Conservation (phyloP, 92 coral and sea anemone species). For the Zoanthus sociatus region DNA sequence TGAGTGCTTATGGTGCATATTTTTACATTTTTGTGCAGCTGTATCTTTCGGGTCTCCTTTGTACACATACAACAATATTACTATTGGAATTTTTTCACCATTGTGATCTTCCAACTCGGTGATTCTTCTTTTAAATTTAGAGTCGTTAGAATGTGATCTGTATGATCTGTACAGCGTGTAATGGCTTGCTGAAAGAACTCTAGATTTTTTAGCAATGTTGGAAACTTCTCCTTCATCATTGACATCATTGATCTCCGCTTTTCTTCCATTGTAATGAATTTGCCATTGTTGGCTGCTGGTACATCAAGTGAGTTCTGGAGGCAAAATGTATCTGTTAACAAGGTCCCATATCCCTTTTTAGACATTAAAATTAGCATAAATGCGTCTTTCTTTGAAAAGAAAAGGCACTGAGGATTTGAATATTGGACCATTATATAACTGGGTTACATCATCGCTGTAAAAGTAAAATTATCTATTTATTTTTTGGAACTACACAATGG, state of each 20-base stretch:
- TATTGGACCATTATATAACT: slow-evolving; percentile 3
- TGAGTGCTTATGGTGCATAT: slow-evolving; percentile 21
- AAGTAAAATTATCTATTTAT: too few species aligned
- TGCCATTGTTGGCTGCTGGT: slow-evolving; percentile 60
- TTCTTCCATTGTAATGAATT: slow-evolving; percentile 59
- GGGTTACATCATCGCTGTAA: too few species aligned
- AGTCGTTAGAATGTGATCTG: slow-evolving; percentile 5
- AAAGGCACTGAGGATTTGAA: slow-evolving; percentile 31
- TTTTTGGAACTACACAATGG: too few species aligned
- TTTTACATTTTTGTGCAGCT: slow-evolving; percentile 51
- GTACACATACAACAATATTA: slow-evolving; percentile 50
- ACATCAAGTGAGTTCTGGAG: slow-evolving; percentile 39
- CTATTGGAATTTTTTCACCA: slow-evolving; percentile 40
- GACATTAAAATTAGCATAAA: slow-evolving; percentile 15
- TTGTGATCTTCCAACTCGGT: slow-evolving; percentile 42
- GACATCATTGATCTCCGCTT: slow-evolving; percentile 1
- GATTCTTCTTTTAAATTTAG: slow-evolving; percentile 41
- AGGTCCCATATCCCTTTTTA: slow-evolving; percentile 1
- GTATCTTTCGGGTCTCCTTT: slow-evolving; percentile 42
- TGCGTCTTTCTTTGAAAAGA: slow-evolving; percentile 25
- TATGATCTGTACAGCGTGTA: not conserved
- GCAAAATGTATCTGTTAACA: slow-evolving; percentile 53
- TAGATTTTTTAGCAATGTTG: slow-evolving; percentile 4
- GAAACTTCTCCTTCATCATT: slow-evolving; percentile 64
- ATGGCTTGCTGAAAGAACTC: not conserved